Conservation (phyloP, 2,797 vertebrate genomes). For the Synaphobranchus kaupii region DNA sequence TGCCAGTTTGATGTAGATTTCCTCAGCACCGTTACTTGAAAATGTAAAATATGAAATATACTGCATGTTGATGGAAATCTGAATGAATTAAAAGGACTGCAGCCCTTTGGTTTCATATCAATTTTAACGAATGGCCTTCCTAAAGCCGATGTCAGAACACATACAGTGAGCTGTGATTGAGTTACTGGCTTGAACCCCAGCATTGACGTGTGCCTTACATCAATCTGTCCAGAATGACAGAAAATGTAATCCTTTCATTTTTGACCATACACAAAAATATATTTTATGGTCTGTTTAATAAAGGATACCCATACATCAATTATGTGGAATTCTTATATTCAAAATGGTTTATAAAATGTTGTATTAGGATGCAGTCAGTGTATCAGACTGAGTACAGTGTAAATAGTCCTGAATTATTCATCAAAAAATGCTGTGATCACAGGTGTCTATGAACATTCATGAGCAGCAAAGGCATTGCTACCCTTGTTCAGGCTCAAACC, state of each 20-base stretch:
- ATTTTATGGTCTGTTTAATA: neutral
- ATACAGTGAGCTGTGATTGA: too few species aligned
- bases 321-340: neutral
- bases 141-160: neutral
- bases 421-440: neutral
- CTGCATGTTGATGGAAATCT: neutral
- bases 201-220: too few species aligned
- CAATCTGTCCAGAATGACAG: neutral
- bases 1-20: neutral
- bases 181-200: too few species aligned
- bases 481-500: neutral
- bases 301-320: neutral
- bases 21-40: neutral
- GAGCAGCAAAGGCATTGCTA: neutral
- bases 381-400: conserved; percentile 1
- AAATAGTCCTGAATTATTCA: conserved; percentile 9
- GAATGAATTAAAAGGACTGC: neutral
- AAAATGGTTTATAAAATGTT: neutral
- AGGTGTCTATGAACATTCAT: neutral
- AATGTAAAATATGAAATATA: neutral
- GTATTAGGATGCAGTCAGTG: neutral
- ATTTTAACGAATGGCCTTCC: neutral
- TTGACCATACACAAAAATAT: neutral
- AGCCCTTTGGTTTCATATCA: neutral
- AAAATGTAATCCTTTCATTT: neutral